These are phyloP conservation scores for Strix uralensis DNA, from an alignment of 2,113 vertebrate species.

Conservation along the genomic window DNA sequence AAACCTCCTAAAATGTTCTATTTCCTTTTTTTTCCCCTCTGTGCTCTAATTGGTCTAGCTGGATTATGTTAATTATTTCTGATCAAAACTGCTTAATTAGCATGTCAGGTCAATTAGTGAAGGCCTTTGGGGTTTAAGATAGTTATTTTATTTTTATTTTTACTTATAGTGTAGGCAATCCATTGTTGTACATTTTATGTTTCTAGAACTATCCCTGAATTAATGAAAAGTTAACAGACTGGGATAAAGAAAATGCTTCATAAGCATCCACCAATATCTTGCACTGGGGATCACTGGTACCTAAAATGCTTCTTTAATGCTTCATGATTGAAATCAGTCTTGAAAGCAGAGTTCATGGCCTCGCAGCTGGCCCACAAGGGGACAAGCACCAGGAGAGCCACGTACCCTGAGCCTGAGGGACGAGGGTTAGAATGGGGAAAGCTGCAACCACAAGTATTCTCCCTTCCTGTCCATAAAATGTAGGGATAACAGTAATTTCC, in stretches of 20 bases:
- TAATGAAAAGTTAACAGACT: constrained; percentile 50
- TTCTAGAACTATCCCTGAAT: constrained; percentile 7
- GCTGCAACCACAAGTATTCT: background rate
- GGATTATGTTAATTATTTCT: constrained; percentile 48
- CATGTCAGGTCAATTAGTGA: constrained; percentile 43
- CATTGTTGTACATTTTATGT: background rate
- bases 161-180: background rate
- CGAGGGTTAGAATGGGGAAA: background rate
- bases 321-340: background rate
- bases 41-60: constrained; percentile 16
- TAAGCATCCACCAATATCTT: constrained; percentile 31
- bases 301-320: constrained; percentile 29
- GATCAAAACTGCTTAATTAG: constrained; percentile 54
- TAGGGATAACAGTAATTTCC: background rate
- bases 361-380: background rate
- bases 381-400: background rate
- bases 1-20: background rate
- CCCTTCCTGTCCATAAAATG: background rate
- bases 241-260: constrained; percentile 23
- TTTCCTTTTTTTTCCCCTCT: background rate
- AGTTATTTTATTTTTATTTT: constrained; percentile 21
- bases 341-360: constrained; percentile 8
- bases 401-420: background rate
- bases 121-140: background rate
- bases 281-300: constrained; percentile 20